Evolutionary conservation across 2,797 vertebrate species (phyloP), one percentile per base, ranked within the genome.

Genomic region (Numenius phaeopus): DNA sequence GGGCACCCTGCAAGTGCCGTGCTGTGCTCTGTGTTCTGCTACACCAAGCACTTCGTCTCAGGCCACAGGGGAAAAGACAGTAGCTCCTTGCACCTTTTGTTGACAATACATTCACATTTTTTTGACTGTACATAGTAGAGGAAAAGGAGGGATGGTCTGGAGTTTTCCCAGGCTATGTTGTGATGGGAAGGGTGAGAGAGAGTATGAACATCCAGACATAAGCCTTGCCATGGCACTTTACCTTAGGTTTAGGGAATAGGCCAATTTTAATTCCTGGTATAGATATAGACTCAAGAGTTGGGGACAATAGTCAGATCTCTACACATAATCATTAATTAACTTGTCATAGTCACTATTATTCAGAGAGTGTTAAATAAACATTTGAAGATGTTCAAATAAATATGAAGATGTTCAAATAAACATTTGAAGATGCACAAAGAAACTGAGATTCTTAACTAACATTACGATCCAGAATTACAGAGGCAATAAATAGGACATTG

Each of bases 1-100:
- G 1, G 37, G 19, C 42, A 77, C 57, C 1, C 0, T 17, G 10
- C 0, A 2, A 65, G 26, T 29, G 10, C 9, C 1, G 0, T 10
- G 15, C 10, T n/a, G 40, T 7, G 44, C 8, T 76, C 44, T 50
- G 9, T 24, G 9, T 40, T 57, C 50, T 80, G 46, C 49, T 65
- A 19, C 29, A n/a, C 4, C 0, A 0, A 65, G 29, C 12, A 5
- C 10, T 70, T 80, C 0, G 0, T 37, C 40, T 59, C 55, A 58
- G 69, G 17, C n/a, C 27, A 37, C 29, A 11, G 30, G 27, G 19
- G 12, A 50, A 64, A 84, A 27, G 8, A 6, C 5, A 3, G 10
- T 11, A 14, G 11, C 18, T 73, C 20, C 29, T 61, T 39, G 23
- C 2, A 26, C 18, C 9, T 79, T 66, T 32, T 57, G 6, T 47